Base-by-base conservation (phyloP, 1,140 invertebrate species). In the Reticulitermes speratus region DNA sequence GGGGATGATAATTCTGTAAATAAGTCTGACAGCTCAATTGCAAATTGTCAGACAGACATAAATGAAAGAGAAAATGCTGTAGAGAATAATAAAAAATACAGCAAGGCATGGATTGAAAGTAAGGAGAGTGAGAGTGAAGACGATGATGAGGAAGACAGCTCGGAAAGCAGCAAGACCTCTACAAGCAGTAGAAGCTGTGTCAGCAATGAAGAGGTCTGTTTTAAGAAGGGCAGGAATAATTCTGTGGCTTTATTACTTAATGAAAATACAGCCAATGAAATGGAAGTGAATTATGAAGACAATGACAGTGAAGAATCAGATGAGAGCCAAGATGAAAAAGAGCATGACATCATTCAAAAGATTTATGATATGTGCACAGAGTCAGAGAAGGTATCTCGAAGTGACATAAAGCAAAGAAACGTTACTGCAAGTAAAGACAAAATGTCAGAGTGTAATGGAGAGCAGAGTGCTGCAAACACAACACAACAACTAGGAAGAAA, bases 311-410 rank as follows among this genome's bases (percentile, higher is more conserved):
- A 83, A 21, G 85, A 88, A 21, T 8, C 87, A 45, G 90, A 89
- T 84, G 88, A 45, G 88, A n/a, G 85, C 89, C 52, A 90, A 89
- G 9, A 89, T 38, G 88, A 88, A 82, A 88, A 90, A 45, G 87
- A 88, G 38, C 87, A 87, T 16, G 90, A 90, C 87, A 84, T 87
- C 45, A 86, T 88, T 65, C 48, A 82, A 32, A 87, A 85, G 82
- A 45, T 87, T 6, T 85, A 87, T 83, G 82, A 85, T 52, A 52
- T 87, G 45, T 86, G 86, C 65, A 83, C 21, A 30, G 55, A 83
- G 32, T 30, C 75, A 83, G 44, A 48, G 48, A 75, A 84, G 32
- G 23, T 69, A 38, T 44, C 19, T n/a, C 82, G 6, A 52, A 84
- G 9, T 2, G 21, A 85, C 25, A 30, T 52, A 30, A 86, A 86